phyloP scores from a whole-genome alignment of 1,140 invertebrate genomes.

The Apis cerana region DNA sequence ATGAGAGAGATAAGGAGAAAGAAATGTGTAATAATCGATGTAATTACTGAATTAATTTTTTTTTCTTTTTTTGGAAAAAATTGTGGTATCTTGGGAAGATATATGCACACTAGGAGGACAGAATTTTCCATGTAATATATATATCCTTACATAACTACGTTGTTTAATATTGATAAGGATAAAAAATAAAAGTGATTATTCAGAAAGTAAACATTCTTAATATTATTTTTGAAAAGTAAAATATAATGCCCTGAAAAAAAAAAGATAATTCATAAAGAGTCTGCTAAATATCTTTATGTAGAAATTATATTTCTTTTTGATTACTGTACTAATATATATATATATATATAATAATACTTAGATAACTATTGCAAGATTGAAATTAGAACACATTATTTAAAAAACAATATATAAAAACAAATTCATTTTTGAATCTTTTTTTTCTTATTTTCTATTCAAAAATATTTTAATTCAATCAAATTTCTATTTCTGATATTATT shows the following conservation, averaged over 20 bases:
- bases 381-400: too few relatives aligned
- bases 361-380: too few relatives aligned
- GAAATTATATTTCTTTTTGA: too few relatives aligned
- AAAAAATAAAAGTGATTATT: slow-evolving; percentile 80
- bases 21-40: slow-evolving; percentile 11
- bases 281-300: too few relatives aligned
- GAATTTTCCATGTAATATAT: slow-evolving; percentile 80
- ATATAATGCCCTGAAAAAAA: background rate
- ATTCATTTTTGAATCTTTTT: too few relatives aligned
- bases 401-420: too few relatives aligned
- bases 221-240: background rate
- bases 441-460: too few relatives aligned
- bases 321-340: too few relatives aligned
- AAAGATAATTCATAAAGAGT: too few relatives aligned
- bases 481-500: too few relatives aligned
- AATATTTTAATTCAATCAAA: too few relatives aligned
- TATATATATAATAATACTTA: too few relatives aligned
- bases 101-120: slow-evolving; percentile 71
- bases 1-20: slow-evolving; percentile 25
- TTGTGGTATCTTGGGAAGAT: slow-evolving; percentile 65
- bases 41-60: slow-evolving; percentile 6
- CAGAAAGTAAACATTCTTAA: slow-evolving; percentile 59
- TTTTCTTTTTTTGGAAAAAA: slow-evolving; percentile 57
- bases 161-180: slow-evolving; percentile 80
- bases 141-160: slow-evolving; percentile 78